Percentiles rank a stretch among this genome's conserved stretches.
Conservation (phyloP, 2,888 invertebrate species). For the Ochropleura plecta region DNA sequence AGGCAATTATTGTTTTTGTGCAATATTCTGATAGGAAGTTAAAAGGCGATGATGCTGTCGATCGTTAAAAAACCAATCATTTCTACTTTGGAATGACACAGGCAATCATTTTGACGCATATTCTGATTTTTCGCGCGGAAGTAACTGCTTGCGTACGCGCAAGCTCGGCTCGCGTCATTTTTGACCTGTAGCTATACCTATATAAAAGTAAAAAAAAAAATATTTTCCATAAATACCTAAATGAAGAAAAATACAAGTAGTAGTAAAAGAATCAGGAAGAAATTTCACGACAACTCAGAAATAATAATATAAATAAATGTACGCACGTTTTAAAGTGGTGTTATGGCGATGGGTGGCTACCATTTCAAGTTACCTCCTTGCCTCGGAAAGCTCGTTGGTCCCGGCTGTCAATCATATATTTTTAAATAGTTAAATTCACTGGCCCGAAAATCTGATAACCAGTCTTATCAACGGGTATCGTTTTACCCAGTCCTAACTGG, state of each 20-base stretch:
- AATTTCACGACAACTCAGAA: not conserved
- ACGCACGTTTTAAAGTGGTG: not conserved
- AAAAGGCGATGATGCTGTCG: not conserved
- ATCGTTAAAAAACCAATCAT: not conserved
- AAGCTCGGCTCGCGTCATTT: not conserved
- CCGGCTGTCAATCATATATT: too few relatives aligned
- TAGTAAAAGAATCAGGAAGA: not conserved
- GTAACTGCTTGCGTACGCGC: not conserved
- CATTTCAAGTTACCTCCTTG: too few relatives aligned
- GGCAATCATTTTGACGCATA: not conserved
- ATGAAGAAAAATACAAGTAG: not conserved
- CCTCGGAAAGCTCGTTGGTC: too few relatives aligned
- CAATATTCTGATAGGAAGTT: not conserved
- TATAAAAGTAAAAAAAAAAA: not conserved
- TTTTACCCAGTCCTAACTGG: too few relatives aligned
- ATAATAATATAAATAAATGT: slow-evolving; percentile 7
- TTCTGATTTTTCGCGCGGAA: not conserved
- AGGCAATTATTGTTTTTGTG: slow-evolving; percentile 43
- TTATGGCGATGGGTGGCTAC: too few relatives aligned
- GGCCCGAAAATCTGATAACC: too few relatives aligned
- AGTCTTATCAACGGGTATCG: too few relatives aligned
- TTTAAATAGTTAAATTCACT: too few relatives aligned
- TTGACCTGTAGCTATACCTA: not conserved
- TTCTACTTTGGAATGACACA: not conserved
- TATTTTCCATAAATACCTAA: not conserved